A percentile compares a stretch with the other conserved stretches of the same genome.
These are phyloP conservation scores for Hydrotaea cyrtoneurina DNA, from an alignment of 2,888 invertebrate species.

Conservation along the genomic window DNA sequence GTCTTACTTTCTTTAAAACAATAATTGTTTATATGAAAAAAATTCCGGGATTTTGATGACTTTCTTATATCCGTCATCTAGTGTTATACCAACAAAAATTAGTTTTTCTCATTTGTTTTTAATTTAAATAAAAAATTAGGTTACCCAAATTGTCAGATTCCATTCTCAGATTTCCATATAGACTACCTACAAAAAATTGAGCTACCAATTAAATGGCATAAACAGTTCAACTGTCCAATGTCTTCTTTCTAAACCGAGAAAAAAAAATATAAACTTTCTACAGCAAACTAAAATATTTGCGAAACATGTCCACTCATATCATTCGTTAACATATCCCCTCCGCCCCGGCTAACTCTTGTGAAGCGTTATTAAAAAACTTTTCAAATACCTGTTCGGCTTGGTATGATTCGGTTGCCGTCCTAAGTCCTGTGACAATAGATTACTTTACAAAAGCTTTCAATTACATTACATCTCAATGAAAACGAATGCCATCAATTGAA, in stretches of 20 bases:
- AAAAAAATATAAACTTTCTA: not conserved
- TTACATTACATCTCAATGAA: constrained; percentile 43
- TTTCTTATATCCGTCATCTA: too few species aligned
- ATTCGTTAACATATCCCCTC: not conserved
- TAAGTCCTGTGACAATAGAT: constrained; percentile 25
- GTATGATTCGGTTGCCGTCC: not conserved
- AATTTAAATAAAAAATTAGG: too few species aligned
- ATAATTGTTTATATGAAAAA: too few species aligned
- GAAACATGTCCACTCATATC: not conserved
- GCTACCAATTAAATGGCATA: too few species aligned
- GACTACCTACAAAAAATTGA: too few species aligned
- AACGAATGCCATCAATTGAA: constrained; percentile 42
- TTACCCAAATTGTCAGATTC: too few species aligned
- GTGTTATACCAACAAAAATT: too few species aligned
- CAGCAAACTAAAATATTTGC: constrained; percentile 6
- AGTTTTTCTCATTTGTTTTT: too few species aligned
- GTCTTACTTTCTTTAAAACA: too few species aligned
- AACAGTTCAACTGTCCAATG: too few species aligned
- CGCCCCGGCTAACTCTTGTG: not conserved
- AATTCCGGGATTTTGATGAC: too few species aligned
- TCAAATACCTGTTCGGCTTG: not conserved
- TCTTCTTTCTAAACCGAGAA: not conserved
- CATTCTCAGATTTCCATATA: too few species aligned
- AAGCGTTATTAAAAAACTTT: constrained; percentile 26
- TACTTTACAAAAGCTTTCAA: constrained; percentile 36